These are phyloP conservation scores for Linnaemya tessellans DNA, from an alignment of 2,888 invertebrate genomes.

Conservation along the genomic window DNA sequence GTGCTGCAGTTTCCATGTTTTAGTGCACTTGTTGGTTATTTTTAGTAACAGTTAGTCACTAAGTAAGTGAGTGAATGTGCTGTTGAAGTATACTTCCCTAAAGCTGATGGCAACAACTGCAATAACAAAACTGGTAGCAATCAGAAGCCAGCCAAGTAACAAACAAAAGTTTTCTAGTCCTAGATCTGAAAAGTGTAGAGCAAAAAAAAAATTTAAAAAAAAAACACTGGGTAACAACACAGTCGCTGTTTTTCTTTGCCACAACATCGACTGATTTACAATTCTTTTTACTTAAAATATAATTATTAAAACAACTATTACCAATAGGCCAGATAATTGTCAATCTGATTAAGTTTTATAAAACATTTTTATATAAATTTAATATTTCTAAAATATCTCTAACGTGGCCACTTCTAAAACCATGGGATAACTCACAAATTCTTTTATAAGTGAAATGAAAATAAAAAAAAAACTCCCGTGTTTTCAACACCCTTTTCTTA, in stretches of 20 bases:
- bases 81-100: conserved; percentile 58
- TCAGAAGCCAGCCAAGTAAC: conserved; percentile 60
- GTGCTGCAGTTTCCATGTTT: conserved; percentile 42
- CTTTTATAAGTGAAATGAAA: too few species aligned
- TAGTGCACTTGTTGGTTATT: conserved; percentile 40
- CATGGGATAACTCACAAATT: neutral
- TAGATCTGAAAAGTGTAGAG: conserved; percentile 35
- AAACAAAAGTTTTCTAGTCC: conserved; percentile 63
- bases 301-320: too few species aligned
- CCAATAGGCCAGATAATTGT: too few species aligned
- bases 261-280: too few species aligned
- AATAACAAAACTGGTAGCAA: conserved; percentile 47
- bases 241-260: neutral
- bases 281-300: too few species aligned
- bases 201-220: neutral
- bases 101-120: conserved; percentile 51
- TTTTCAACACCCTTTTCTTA: conserved; percentile 9
- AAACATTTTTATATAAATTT: too few species aligned
- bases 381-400: too few species aligned
- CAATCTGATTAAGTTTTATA: too few species aligned
- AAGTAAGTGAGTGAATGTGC: conserved; percentile 57
- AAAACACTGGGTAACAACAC: neutral
- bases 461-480: neutral
- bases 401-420: neutral
- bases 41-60: conserved; percentile 46